phyloP scores from a whole-genome alignment of 1,140 invertebrate genomes.

The Aphidius gifuensis region DNA sequence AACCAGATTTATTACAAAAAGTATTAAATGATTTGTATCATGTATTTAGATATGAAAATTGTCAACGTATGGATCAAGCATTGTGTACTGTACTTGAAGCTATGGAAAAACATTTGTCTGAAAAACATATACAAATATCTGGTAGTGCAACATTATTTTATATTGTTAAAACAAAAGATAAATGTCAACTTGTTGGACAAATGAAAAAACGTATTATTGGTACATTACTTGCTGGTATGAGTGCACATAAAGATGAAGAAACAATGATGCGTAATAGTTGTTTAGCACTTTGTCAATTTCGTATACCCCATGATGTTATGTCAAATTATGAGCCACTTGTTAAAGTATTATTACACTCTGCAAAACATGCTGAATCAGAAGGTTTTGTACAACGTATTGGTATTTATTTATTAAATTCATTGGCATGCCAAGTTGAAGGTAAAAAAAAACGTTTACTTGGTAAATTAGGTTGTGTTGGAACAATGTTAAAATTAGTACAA shows the following conservation, averaged over 20 bases:
- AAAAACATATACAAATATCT: conserved; percentile 89
- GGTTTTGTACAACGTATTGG: conserved; percentile 91
- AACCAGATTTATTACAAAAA: conserved; percentile 74
- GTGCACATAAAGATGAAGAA: conserved; percentile 74
- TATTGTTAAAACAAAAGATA: conserved; percentile 84
- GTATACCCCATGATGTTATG: conserved; percentile 89
- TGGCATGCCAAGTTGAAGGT: conserved; percentile 94
- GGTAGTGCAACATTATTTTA: conserved; percentile 94
- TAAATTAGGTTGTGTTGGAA: conserved; percentile 81
- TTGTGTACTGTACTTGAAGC: conserved; percentile 77
- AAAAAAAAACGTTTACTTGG: conserved; percentile 87
- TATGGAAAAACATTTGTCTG: conserved; percentile 78
- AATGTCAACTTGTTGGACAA: conserved; percentile 62
- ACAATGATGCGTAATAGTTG: conserved; percentile 96
- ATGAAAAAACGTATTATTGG: conserved; percentile 77
- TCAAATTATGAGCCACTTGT: conserved; percentile 90
- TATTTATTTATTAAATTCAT: conserved; percentile 90
- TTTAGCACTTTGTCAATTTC: conserved; percentile 90
- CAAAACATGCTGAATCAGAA: conserved; percentile 77
- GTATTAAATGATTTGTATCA: conserved; percentile 92
- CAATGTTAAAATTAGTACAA: conserved; percentile 81
- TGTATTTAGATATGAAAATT: conserved; percentile 78
- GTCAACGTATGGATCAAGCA: conserved; percentile 67
- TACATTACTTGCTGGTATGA: conserved; percentile 85
- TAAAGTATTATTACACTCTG: conserved; percentile 78